Evolutionary conservation across 1,140 invertebrate species (phyloP).

Genomic region (Harpegnathos saltator): DNA sequence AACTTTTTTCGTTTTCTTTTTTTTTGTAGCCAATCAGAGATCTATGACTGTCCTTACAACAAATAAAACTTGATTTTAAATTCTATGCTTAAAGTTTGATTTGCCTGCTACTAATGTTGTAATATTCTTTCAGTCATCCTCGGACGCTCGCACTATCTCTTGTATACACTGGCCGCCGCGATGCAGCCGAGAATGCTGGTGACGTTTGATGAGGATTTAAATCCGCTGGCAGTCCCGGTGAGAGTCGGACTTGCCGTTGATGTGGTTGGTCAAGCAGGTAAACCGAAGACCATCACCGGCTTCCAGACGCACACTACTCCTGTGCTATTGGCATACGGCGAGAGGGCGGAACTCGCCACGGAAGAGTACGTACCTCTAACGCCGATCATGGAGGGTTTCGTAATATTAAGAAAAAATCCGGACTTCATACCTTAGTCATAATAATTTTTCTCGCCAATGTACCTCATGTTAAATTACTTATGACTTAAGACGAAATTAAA

Average conservation of each 20-base stretch:
- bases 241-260: slow-evolving; percentile 99
- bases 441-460: slow-evolving; percentile 24
- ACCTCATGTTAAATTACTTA: slow-evolving; percentile 52
- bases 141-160: slow-evolving; percentile 97
- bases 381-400: slow-evolving; percentile 99
- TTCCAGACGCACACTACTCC: slow-evolving; percentile 99
- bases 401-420: slow-evolving; percentile 98
- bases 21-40: too few relatives aligned
- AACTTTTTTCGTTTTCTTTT: too few relatives aligned
- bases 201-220: slow-evolving; percentile 98
- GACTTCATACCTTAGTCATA: slow-evolving; percentile 86
- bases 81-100: too few relatives aligned
- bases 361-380: slow-evolving; percentile 98
- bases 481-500: slow-evolving; percentile 61
- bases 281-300: slow-evolving; percentile 99
- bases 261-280: slow-evolving; percentile 99
- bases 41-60: too few relatives aligned
- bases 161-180: slow-evolving; percentile 97
- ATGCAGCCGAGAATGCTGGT: slow-evolving; percentile 99
- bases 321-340: slow-evolving; percentile 97
- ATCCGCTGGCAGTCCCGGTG: slow-evolving; percentile 97
- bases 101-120: slow-evolving; percentile 14
- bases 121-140: slow-evolving; percentile 92
- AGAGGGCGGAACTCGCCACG: slow-evolving; percentile 98
- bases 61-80: too few relatives aligned